These are phyloP conservation scores for Meiosimyza decipiens DNA, from an alignment of 2,888 invertebrate genomes.

Conservation along the genomic window DNA sequence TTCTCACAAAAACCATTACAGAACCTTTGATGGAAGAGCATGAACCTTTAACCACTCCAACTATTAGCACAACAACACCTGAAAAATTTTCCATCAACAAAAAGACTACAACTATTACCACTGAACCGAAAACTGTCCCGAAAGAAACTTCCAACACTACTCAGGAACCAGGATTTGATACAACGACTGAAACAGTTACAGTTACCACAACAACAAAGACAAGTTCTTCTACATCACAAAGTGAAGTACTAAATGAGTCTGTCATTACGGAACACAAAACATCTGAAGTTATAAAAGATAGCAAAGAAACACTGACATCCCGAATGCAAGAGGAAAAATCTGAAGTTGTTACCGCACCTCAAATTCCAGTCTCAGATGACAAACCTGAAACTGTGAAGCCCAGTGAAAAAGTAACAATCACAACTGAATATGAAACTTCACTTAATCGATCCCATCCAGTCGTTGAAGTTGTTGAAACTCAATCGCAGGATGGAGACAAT, in stretches of 20 bases:
- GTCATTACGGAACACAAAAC: not conserved
- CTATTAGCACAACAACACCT: constrained; percentile 36
- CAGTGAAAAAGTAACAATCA: not conserved
- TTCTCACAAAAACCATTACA: constrained; percentile 33
- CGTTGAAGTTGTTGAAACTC: constrained; percentile 10
- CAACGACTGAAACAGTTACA: constrained; percentile 44
- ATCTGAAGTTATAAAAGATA: too few relatives aligned
- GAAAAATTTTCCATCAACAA: constrained; percentile 14
- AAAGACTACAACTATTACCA: constrained; percentile 14
- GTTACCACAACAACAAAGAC: constrained; percentile 42
- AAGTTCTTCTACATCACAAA: constrained; percentile 44
- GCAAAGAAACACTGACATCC: too few relatives aligned
- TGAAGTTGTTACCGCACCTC: too few relatives aligned
- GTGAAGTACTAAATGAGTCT: constrained; percentile 36
- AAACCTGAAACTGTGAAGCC: constrained; percentile 9
- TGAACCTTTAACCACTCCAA: constrained; percentile 42
- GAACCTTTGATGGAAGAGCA: constrained; percentile 40
- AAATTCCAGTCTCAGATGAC: not conserved
- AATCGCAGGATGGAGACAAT: constrained; percentile 26
- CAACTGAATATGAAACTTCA: constrained; percentile 12
- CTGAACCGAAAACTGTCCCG: constrained; percentile 23
- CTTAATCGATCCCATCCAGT: constrained; percentile 8
- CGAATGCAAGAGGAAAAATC: too few relatives aligned
- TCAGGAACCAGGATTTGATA: not conserved
- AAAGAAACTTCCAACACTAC: not conserved